phyloP scores from a whole-genome alignment of 2,888 invertebrate genomes.

The Agrotis exclamationis region DNA sequence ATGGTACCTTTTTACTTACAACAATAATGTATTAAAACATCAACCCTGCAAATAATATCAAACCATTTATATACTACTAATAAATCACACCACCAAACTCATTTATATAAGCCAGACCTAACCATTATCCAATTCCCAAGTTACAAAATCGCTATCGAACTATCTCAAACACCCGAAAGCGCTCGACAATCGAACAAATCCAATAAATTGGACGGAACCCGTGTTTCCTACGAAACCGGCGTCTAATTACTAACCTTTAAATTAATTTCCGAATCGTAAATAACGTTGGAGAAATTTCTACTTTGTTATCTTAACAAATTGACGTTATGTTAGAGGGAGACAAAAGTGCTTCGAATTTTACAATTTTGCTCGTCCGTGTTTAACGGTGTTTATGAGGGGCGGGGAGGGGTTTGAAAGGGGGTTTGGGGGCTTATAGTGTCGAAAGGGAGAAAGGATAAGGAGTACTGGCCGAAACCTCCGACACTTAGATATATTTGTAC shows the following conservation, averaged over 20 bases:
- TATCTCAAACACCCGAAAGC: conserved; percentile 60
- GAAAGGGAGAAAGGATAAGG: conserved; percentile 86
- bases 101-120: conserved; percentile 41
- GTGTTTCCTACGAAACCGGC: conserved; percentile 53
- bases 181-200: conserved; percentile 61
- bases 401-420: conserved; percentile 51
- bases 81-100: conserved; percentile 40
- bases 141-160: conserved; percentile 57
- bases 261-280: conserved; percentile 77
- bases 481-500: conserved; percentile 88
- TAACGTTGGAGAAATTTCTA: conserved; percentile 73
- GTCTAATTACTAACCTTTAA: conserved; percentile 71
- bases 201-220: conserved; percentile 65
- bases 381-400: conserved; percentile 87
- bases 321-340: conserved; percentile 81
- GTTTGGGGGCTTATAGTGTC: conserved; percentile 80
- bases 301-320: conserved; percentile 89
- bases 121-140: conserved; percentile 52
- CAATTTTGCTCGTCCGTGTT: conserved; percentile 87
- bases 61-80: conserved; percentile 4
- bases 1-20: too few relatives aligned
- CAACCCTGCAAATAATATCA: not conserved
- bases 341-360: conserved; percentile 83
- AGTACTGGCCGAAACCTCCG: conserved; percentile 83
- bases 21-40: not conserved